Evolutionary conservation across 2,888 invertebrate species (phyloP).

Genomic region (Melitaea athalia): DNA sequence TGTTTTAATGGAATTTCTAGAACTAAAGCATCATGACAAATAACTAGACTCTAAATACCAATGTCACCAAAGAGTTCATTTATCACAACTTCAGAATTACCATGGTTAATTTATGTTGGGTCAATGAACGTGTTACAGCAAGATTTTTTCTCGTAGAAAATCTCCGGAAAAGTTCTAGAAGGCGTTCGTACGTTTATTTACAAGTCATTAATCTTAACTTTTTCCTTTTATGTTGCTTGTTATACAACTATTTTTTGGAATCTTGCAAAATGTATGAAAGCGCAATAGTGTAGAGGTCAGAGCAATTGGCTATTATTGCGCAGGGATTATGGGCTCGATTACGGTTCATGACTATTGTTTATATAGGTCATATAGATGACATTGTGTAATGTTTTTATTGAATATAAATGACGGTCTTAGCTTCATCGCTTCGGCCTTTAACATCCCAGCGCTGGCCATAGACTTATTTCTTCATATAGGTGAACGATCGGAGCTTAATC

Average conservation of each 20-base stretch:
- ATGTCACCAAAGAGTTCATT: constrained; percentile 6
- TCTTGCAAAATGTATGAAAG: background rate
- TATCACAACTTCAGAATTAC: constrained; percentile 1
- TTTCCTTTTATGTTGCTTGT: constrained; percentile 35
- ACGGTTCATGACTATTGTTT: no score
- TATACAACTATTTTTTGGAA: background rate
- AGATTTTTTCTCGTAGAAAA: background rate
- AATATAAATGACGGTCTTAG: no score
- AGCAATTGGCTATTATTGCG: no score
- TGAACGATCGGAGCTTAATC: no score
- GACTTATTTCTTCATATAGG: no score
- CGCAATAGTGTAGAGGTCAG: no score
- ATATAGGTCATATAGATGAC: no score
- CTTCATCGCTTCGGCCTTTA: no score
- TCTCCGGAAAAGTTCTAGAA: constrained; percentile 14
- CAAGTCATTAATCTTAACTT: constrained; percentile 43
- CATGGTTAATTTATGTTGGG: constrained; percentile 5
- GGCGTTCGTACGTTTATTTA: constrained; percentile 37
- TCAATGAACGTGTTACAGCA: constrained; percentile 4
- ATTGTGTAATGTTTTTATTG: no score
- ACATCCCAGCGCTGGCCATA: no score
- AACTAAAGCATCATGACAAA: background rate
- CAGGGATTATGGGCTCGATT: no score
- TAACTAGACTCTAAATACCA: background rate
- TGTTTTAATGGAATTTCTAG: no score